phyloP scores from a whole-genome alignment of 2,888 invertebrate genomes.

The Baronia brevicornis region DNA sequence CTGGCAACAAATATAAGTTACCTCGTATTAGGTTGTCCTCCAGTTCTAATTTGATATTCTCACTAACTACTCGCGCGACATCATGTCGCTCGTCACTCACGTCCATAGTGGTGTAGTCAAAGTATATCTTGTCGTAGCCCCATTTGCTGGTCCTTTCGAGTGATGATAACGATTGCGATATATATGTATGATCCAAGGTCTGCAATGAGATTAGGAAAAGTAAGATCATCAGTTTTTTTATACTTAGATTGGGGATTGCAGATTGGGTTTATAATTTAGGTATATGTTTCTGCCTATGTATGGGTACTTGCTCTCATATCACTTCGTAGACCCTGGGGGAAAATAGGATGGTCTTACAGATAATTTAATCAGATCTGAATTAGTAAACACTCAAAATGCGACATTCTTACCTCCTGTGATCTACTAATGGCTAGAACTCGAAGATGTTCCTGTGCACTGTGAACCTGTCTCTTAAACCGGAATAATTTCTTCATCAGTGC shows the following conservation, averaged over 20 bases:
- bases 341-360: too few species aligned
- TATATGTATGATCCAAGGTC: constrained; percentile 58
- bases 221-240: too few species aligned
- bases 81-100: constrained; percentile 39
- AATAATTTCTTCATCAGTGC: constrained; percentile 48
- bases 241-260: too few species aligned
- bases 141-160: constrained; percentile 39
- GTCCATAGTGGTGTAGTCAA: constrained; percentile 34
- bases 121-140: constrained; percentile 55
- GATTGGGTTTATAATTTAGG: too few species aligned
- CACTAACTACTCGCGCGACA: constrained; percentile 36
- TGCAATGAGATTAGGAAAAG: constrained; percentile 26
- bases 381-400: background rate
- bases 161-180: constrained; percentile 53
- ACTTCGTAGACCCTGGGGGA: too few species aligned
- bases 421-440: constrained; percentile 48
- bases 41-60: constrained; percentile 44
- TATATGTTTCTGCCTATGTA: too few species aligned
- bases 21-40: constrained; percentile 49
- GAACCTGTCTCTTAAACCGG: constrained; percentile 56
- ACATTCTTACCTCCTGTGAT: constrained; percentile 41
- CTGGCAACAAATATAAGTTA: constrained; percentile 18
- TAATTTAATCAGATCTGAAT: too few species aligned
- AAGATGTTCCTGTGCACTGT: constrained; percentile 58
- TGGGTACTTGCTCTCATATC: too few species aligned